phyloP scores from a whole-genome alignment of 2,888 invertebrate species.

The Eristalinus sepulchralis region DNA sequence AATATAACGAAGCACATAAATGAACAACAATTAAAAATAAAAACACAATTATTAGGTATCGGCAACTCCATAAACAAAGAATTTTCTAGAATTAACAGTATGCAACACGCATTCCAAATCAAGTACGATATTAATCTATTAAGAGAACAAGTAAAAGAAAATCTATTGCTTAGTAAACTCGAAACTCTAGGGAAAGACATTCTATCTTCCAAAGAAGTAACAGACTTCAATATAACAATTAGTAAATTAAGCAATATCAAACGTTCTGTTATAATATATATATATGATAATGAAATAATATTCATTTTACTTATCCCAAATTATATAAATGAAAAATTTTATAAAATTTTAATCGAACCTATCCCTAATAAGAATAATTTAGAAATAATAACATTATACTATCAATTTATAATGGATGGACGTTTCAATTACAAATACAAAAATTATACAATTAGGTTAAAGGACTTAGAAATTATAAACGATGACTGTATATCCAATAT shows the following conservation, averaged over 20 bases:
- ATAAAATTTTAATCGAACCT: constrained; percentile 37
- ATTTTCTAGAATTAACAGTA: neutral
- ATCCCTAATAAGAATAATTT: constrained; percentile 36
- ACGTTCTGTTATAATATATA: constrained; percentile 33
- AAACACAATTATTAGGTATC: constrained; percentile 2
- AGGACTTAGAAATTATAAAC: constrained; percentile 15
- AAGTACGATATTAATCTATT: constrained; percentile 4
- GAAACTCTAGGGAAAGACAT: constrained; percentile 26
- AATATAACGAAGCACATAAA: constrained; percentile 33
- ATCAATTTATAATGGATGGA: constrained; percentile 14
- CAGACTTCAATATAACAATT: constrained; percentile 34
- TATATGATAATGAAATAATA: constrained; percentile 34
- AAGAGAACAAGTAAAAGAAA: constrained; percentile 30
- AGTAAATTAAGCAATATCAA: constrained; percentile 34
- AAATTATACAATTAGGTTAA: constrained; percentile 4
- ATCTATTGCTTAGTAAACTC: constrained; percentile 27
- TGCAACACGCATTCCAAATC: constrained; percentile 35
- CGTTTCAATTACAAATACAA: constrained; percentile 3
- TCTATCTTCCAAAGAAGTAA: too few species aligned
- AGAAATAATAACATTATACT: constrained; percentile 19
- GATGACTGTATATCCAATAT: constrained; percentile 23
- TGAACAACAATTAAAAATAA: constrained; percentile 15
- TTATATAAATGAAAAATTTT: constrained; percentile 19
- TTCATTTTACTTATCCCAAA: constrained; percentile 44
- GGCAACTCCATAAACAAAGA: constrained; percentile 13